Conservation (phyloP, 2,888 invertebrate genomes). For the Drosophila affinis region DNA sequence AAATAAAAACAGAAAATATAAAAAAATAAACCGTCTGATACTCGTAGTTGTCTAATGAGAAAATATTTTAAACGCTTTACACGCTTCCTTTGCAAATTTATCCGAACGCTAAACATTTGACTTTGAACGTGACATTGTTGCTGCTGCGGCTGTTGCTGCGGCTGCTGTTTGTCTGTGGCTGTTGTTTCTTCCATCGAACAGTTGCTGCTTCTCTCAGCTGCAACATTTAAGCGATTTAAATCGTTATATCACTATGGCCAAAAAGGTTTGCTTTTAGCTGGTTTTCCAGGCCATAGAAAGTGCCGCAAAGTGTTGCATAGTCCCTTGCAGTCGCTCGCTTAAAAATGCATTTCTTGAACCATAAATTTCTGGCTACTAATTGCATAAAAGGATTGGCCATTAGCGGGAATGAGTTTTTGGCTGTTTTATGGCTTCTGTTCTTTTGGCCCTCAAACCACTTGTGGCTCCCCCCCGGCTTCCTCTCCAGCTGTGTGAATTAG, state of each 20-base stretch:
- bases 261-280: conserved; percentile 29
- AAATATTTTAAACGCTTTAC: conserved; percentile 77
- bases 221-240: conserved; percentile 69
- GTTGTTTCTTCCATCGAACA: conserved; percentile 2
- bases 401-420: background rate
- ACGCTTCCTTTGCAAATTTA: conserved; percentile 77
- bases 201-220: conserved; percentile 58
- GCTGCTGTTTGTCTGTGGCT: background rate
- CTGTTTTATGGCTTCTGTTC: background rate
- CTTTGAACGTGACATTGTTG: conserved; percentile 79
- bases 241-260: conserved; percentile 44
- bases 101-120: conserved; percentile 59
- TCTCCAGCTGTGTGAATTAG: conserved; percentile 61
- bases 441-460: conserved; percentile 29
- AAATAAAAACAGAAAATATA: conserved; percentile 18
- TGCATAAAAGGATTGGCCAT: conserved; percentile 4
- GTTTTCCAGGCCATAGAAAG: conserved; percentile 44
- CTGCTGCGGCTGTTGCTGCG: conserved; percentile 2
- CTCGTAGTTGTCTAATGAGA: conserved; percentile 70
- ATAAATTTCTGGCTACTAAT: background rate
- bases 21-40: conserved; percentile 21
- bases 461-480: conserved; percentile 12
- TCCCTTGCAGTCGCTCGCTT: background rate
- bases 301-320: conserved; percentile 40
- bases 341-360: background rate